Conservation (phyloP, 2,888 invertebrate genomes). For the Hyppa rectilinea region DNA sequence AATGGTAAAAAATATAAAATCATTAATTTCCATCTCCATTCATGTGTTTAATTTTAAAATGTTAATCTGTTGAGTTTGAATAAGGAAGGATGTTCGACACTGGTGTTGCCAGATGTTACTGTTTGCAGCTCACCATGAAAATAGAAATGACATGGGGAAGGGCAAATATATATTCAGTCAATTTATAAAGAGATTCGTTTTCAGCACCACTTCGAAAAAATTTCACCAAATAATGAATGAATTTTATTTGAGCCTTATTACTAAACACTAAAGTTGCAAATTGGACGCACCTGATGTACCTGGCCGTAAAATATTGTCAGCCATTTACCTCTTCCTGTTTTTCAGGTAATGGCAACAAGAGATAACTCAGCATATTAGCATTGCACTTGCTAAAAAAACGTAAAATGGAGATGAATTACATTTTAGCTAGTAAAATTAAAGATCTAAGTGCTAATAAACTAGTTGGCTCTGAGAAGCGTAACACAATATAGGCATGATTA, state of each 20-base stretch:
- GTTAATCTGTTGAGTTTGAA: conserved; percentile 15
- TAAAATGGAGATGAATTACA: conserved; percentile 40
- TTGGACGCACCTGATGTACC: background rate
- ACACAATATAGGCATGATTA: conserved; percentile 8
- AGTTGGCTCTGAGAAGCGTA: conserved; percentile 7
- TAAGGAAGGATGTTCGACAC: conserved; percentile 1
- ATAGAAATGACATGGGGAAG: background rate
- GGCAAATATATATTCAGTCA: background rate
- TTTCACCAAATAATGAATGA: background rate
- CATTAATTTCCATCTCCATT: conserved; percentile 40
- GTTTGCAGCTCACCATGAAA: conserved; percentile 14
- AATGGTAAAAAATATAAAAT: conserved; percentile 49
- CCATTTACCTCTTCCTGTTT: background rate
- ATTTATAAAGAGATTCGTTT: conserved; percentile 22
- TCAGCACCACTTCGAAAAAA: conserved; percentile 3
- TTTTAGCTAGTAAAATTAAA: conserved; percentile 24
- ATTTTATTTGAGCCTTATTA: conserved; percentile 7
- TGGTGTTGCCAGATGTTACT: conserved; percentile 20
- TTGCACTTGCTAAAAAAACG: conserved; percentile 14
- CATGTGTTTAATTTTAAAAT: background rate
- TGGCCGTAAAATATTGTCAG: background rate
- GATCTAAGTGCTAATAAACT: conserved; percentile 16
- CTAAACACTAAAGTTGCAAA: conserved; percentile 6
- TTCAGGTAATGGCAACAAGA: conserved; percentile 26
- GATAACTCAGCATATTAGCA: background rate